These are phyloP conservation scores for Neoaliturus tenellus DNA, from an alignment of 2,888 invertebrate species.

Conservation along the genomic window DNA sequence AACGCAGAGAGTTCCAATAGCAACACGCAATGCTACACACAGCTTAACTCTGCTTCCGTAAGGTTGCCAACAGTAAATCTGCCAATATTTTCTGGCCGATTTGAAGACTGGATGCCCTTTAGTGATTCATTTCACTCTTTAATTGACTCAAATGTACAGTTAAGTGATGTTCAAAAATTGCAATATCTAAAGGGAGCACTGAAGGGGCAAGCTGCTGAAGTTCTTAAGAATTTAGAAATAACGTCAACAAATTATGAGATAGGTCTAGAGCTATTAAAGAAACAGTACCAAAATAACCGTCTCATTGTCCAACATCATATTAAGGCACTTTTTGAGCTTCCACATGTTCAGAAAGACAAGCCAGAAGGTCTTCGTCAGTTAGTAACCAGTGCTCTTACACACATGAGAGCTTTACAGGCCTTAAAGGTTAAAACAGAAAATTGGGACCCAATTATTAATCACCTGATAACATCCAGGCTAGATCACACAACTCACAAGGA, in stretches of 20 bases:
- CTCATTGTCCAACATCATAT: background rate
- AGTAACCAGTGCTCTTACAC: background rate
- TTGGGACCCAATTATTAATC: background rate
- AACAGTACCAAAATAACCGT: background rate
- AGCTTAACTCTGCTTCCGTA: too few relatives aligned
- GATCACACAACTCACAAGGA: background rate
- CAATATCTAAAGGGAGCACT: slow-evolving; percentile 23
- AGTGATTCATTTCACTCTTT: slow-evolving; percentile 3
- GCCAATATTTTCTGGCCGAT: background rate
- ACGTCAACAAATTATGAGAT: background rate
- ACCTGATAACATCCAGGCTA: background rate
- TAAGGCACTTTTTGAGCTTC: slow-evolving; percentile 20
- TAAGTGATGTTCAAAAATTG: slow-evolving; percentile 4
- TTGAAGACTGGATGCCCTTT: background rate
- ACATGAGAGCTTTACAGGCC: background rate
- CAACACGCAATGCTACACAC: too few relatives aligned
- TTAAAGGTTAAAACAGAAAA: background rate
- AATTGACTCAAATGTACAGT: background rate
- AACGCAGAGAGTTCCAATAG: too few relatives aligned
- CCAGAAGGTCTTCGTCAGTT: background rate
- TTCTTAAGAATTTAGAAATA: slow-evolving; percentile 15
- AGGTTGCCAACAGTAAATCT: background rate
- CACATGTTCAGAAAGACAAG: background rate
- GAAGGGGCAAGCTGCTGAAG: slow-evolving; percentile 28
- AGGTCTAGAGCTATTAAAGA: background rate